Base-by-base conservation (phyloP, 2,113 vertebrate genomes). In the Eudorcas thomsonii region DNA sequence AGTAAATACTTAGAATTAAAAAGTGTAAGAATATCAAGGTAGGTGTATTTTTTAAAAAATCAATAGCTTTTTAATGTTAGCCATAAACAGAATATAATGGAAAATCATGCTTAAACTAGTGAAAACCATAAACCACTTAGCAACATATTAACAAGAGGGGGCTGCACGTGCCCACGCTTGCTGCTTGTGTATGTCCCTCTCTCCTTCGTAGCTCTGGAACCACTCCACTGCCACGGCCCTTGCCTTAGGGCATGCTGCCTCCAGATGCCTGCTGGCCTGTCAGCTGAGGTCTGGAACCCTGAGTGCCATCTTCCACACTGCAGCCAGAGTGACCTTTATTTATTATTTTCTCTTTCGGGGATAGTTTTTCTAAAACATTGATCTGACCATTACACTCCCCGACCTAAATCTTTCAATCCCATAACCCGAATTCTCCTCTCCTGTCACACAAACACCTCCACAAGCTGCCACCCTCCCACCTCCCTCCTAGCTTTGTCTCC, bases 381-480 rank as follows among this genome's bases (percentile, higher is more conserved):
- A 91, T 67, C 74, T 80, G 85, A 64, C n/a, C 85, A 60, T 55
- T 97, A 97, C 30, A 59, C 28, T 81, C 78, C 23, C 96, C 55
- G 43, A 84, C 39, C 80, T 77, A 95, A 21, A 85, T 52, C 64
- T 74, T 96, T 94, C 64, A 88, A 5, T 67, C 50, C 43, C 71
- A 45, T 43, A 88, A 84, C 39, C 30, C 48, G 95, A 83, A 95
- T 33, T 71, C 28, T 33, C 80, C 86, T 21, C 62, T 21, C 82
- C 59, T 55, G 71, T 92, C 43, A 62, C 36, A 55, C 23, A 64
- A 94, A 52, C 48, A 36, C 57, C 48, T 96, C 89, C 87, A 60
- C 54, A 64, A 90, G 8, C 88, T 78, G 86, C 92, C n/a, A 39
- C 39, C 43, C 30, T 92, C 50, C 94, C 48, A 71, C 43, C 57